Conservation (phyloP, 2,888 invertebrate species). For the Druceiella hillmani region DNA sequence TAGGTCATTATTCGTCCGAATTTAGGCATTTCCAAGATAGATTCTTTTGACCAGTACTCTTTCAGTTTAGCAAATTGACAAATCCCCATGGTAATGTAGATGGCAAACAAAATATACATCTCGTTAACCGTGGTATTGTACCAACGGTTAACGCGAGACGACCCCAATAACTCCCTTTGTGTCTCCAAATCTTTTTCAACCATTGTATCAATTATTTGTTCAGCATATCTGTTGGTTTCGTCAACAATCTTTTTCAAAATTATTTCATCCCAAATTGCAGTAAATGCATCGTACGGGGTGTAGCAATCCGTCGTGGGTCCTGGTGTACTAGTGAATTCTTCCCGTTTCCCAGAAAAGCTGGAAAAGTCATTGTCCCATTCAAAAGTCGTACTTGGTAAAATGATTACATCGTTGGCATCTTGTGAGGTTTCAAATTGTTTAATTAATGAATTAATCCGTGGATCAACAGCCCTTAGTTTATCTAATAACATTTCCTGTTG, state of each 20-base stretch:
- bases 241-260: constrained; percentile 21
- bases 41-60: constrained; percentile 19
- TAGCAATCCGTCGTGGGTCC: constrained; percentile 20
- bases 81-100: constrained; percentile 23
- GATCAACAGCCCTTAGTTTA: too few relatives aligned
- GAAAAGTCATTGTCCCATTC: constrained; percentile 14
- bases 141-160: constrained; percentile 21
- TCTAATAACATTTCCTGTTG: too few relatives aligned
- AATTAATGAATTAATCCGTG: too few relatives aligned
- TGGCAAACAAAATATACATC: constrained; percentile 18
- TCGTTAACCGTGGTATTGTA: constrained; percentile 18
- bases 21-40: constrained; percentile 14
- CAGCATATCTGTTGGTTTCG: constrained; percentile 24
- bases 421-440: too few relatives aligned
- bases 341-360: constrained; percentile 19
- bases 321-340: constrained; percentile 20
- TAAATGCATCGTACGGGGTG: constrained; percentile 21
- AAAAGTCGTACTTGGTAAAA: constrained; percentile 2
- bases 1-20: constrained; percentile 18
- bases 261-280: constrained; percentile 18
- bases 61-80: constrained; percentile 10
- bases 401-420: too few relatives aligned
- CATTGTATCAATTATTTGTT: constrained; percentile 17
- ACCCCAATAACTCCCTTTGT: constrained; percentile 7
- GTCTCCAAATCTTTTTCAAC: too few relatives aligned